A percentile compares a stretch with the other conserved stretches of the same genome.
phyloP scores from a whole-genome alignment of 1,140 invertebrate species.

The Drosophila orena region DNA sequence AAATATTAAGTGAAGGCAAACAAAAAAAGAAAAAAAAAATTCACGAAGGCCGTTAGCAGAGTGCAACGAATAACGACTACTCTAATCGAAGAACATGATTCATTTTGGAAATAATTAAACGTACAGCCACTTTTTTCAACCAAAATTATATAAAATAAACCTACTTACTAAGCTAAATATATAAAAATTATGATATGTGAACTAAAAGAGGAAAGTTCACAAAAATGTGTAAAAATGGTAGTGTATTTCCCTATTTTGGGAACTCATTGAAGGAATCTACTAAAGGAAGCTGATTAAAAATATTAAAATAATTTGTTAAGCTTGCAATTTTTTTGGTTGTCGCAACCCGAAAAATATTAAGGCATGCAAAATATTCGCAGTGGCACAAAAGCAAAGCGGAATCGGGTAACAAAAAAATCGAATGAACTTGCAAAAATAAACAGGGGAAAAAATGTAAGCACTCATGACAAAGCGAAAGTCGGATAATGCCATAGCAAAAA shows the following conservation, averaged over 20 bases:
- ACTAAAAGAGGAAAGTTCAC: too few species aligned
- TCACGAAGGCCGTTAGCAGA: too few species aligned
- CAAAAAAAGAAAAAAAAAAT: background rate
- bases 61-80: background rate
- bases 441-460: slow-evolving; percentile 50
- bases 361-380: slow-evolving; percentile 36
- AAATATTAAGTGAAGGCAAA: slow-evolving; percentile 4
- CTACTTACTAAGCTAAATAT: too few species aligned
- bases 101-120: too few species aligned
- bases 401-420: slow-evolving; percentile 15
- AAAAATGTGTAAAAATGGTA: too few species aligned
- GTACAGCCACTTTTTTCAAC: too few species aligned
- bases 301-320: slow-evolving; percentile 16
- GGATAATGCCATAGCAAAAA: slow-evolving; percentile 61
- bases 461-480: slow-evolving; percentile 69
- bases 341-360: background rate
- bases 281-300: background rate
- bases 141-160: too few species aligned
- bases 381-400: slow-evolving; percentile 37
- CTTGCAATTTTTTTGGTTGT: background rate
- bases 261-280: too few species aligned
- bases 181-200: too few species aligned
- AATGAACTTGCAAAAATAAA: slow-evolving; percentile 7
- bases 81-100: background rate
- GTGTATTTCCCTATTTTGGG: too few species aligned